These are phyloP conservation scores for Melanotaenia maccullochi DNA, from an alignment of 2,797 vertebrate species.

Conservation along the genomic window DNA sequence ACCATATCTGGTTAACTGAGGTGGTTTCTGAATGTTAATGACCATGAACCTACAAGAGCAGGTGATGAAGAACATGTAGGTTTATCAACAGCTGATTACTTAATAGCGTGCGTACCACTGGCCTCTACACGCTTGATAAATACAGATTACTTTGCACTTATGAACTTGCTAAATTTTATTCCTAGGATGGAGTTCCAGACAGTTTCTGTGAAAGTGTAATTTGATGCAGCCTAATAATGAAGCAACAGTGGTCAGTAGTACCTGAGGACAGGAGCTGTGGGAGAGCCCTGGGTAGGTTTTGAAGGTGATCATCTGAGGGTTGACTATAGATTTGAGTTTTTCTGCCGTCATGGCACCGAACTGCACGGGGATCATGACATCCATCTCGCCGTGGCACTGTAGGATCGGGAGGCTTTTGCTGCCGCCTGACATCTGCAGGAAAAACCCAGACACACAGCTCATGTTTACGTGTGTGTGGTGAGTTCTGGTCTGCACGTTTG, in stretches of 20 bases:
- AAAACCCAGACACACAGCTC: neutral
- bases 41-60: no score
- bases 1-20: no score
- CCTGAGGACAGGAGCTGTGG: constrained; percentile 94
- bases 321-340: constrained; percentile 90
- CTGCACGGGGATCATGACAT: constrained; percentile 90
- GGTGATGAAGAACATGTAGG: no score
- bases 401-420: constrained; percentile 92
- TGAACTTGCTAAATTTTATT: no score
- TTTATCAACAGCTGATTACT: no score
- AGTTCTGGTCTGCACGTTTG: no score
- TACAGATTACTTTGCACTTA: no score
- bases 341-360: constrained; percentile 92
- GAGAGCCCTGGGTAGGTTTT: constrained; percentile 89
- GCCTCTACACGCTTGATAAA: no score
- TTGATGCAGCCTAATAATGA: neutral
- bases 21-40: no score
- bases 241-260: constrained; percentile 44
- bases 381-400: constrained; percentile 95
- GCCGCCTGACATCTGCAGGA: constrained; percentile 76
- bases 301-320: constrained; percentile 89
- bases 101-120: no score
- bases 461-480: neutral
- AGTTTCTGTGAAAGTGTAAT: no score
- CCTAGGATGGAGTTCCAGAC: no score